These are phyloP conservation scores for Lasioglossum albipes DNA, from an alignment of 1,140 invertebrate species.

Conservation along the genomic window DNA sequence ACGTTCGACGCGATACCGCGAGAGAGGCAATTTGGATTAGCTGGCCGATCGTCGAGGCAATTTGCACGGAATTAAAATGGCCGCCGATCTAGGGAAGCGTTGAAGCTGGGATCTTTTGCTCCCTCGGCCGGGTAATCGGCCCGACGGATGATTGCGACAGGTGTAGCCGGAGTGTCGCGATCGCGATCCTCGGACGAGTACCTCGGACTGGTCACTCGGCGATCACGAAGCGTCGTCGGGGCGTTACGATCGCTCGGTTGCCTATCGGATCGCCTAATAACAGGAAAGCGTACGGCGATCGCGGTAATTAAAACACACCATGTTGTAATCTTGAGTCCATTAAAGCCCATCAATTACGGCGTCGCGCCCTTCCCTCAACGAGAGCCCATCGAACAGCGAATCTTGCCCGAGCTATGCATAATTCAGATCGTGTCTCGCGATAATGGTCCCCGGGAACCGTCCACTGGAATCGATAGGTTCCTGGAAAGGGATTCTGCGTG, in stretches of 20 bases:
- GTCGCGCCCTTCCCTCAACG: conserved; percentile 22
- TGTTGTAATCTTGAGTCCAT: conserved; percentile 65
- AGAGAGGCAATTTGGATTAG: neutral
- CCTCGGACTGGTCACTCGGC: neutral
- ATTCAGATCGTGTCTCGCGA: conserved; percentile 58
- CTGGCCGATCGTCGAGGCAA: conserved; percentile 28
- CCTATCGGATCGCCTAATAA: conserved; percentile 54
- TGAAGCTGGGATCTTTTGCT: too few species aligned
- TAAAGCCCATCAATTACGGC: conserved; percentile 66
- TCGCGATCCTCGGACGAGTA: neutral
- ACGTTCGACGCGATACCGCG: neutral
- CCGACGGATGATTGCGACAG: conserved; percentile 33
- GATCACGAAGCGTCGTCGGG: conserved; percentile 49
- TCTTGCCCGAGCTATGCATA: conserved; percentile 41
- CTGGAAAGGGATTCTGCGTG: conserved; percentile 47
- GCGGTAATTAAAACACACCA: conserved; percentile 65
- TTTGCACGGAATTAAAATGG: conserved; percentile 44
- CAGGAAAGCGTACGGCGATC: conserved; percentile 50
- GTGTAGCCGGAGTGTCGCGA: conserved; percentile 32
- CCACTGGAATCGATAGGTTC: conserved; percentile 54
- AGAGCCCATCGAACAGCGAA: conserved; percentile 23
- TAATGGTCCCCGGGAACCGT: conserved; percentile 42
- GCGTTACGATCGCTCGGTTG: conserved; percentile 36
- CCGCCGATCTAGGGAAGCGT: neutral
- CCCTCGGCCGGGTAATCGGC: conserved; percentile 6